Percentiles rank a stretch among this genome's conserved stretches.
Evolutionary conservation across 2,888 invertebrate genomes (phyloP).

Genomic region (Dynastes grantii): DNA sequence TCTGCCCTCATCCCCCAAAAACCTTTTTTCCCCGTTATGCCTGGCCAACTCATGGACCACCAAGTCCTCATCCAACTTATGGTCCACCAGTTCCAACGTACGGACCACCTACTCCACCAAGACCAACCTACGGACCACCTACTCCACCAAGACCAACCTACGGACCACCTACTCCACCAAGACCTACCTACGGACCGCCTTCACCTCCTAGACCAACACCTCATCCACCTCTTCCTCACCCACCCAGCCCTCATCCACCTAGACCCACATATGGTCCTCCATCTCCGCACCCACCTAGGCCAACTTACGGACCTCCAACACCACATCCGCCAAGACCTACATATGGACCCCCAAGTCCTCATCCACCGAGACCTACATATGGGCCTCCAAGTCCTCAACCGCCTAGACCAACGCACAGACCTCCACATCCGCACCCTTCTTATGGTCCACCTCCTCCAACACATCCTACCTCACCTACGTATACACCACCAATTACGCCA

Average conservation of each 20-base stretch:
- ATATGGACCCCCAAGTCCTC: conserved; percentile 40
- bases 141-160: conserved; percentile 17
- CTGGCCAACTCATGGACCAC: conserved; percentile 52
- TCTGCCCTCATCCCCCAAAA: too few relatives aligned
- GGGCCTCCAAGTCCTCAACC: conserved; percentile 50
- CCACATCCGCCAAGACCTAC: conserved; percentile 32
- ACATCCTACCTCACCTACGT: conserved; percentile 20
- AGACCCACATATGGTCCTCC: conserved; percentile 52
- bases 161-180: conserved; percentile 31
- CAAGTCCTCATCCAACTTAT: conserved; percentile 49
- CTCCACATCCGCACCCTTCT: conserved; percentile 52
- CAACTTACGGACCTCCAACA: too few relatives aligned
- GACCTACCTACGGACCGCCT: conserved; percentile 42
- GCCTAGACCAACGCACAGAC: conserved; percentile 49
- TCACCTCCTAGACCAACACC: conserved; percentile 48
- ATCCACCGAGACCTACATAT: conserved; percentile 48
- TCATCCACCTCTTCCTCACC: too few relatives aligned
- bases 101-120: conserved; percentile 49
- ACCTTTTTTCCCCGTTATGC: too few relatives aligned
- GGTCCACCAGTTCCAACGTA: conserved; percentile 54
- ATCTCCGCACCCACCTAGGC: conserved; percentile 42
- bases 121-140: conserved; percentile 50
- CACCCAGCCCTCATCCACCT: conserved; percentile 42
- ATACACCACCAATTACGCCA: conserved; percentile 39
- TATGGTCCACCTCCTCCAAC: conserved; percentile 48